phyloP scores from a whole-genome alignment of 2,113 vertebrate genomes.

The Anolis sagrei region DNA sequence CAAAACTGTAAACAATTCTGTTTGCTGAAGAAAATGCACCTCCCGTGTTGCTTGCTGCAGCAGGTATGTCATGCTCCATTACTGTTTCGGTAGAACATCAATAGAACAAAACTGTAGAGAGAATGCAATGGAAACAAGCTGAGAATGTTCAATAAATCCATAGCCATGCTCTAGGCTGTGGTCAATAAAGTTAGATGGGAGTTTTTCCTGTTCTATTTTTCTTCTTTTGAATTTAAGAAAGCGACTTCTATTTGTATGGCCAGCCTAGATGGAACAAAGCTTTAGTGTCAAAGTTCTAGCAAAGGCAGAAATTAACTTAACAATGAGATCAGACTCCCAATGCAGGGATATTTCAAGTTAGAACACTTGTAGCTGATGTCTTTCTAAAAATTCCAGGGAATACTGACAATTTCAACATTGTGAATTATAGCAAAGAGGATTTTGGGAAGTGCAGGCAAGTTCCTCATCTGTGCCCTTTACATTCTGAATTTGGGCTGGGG shows the following conservation, averaged over 20 bases:
- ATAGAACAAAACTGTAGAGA: not conserved
- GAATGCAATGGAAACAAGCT: slow-evolving; percentile 26
- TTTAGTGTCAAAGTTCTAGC: not conserved
- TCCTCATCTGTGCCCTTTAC: not conserved
- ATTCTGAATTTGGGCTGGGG: not conserved
- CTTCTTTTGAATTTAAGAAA: not conserved
- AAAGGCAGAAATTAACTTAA: not conserved
- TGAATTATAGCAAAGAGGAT: not conserved
- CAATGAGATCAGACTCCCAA: not conserved
- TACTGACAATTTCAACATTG: not conserved
- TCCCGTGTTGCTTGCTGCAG: not conserved
- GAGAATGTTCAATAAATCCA: slow-evolving; percentile 39
- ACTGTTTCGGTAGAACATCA: slow-evolving; percentile 26
- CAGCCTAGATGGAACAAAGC: slow-evolving; percentile 4
- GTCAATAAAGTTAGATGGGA: slow-evolving; percentile 34
- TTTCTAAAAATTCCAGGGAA: not conserved
- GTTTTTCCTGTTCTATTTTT: not conserved
- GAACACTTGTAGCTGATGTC: not conserved
- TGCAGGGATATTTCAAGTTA: too few species aligned
- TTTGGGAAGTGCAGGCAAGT: not conserved
- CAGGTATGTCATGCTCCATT: not conserved
- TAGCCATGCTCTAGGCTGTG: slow-evolving; percentile 1
- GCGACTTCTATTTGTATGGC: not conserved
- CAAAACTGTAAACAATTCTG: not conserved
- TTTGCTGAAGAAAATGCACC: not conserved